These are phyloP conservation scores for Eupithecia exiguata DNA, from an alignment of 2,888 invertebrate species.

Conservation along the genomic window DNA sequence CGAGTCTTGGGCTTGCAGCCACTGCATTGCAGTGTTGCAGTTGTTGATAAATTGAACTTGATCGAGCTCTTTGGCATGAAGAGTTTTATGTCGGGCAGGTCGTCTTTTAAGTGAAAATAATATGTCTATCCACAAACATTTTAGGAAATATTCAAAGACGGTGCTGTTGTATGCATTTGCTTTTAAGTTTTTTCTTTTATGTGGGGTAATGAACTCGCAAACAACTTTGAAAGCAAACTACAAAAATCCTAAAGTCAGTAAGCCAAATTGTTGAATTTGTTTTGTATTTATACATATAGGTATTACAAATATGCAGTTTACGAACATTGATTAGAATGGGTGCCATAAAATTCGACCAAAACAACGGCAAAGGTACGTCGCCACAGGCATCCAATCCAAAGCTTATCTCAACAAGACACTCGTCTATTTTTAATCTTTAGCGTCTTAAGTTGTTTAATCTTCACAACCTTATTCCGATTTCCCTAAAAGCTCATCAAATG, in stretches of 20 bases:
- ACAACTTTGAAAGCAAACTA: not conserved
- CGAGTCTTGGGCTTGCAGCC: slow-evolving; percentile 4
- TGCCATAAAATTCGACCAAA: no score
- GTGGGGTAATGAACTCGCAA: not conserved
- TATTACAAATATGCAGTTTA: no score
- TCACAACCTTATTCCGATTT: not conserved
- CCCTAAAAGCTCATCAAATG: not conserved
- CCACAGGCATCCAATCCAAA: no score
- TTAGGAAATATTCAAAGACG: not conserved
- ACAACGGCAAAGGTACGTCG: no score
- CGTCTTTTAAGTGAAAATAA: not conserved
- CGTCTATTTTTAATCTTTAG: not conserved
- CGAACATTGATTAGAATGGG: no score
- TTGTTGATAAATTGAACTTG: slow-evolving; percentile 10
- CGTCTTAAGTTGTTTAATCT: not conserved
- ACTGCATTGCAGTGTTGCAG: slow-evolving; percentile 14
- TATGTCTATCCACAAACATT: not conserved
- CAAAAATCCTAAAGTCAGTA: not conserved
- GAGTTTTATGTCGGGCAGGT: not conserved
- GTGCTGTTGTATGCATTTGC: not conserved
- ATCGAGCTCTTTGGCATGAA: not conserved
- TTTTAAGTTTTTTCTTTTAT: not conserved
- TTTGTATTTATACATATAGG: no score
- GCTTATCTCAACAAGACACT: no score
- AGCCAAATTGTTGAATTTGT: no score